Base-by-base conservation (phyloP, 2,113 vertebrate genomes). In the Mystacornis crossleyi region DNA sequence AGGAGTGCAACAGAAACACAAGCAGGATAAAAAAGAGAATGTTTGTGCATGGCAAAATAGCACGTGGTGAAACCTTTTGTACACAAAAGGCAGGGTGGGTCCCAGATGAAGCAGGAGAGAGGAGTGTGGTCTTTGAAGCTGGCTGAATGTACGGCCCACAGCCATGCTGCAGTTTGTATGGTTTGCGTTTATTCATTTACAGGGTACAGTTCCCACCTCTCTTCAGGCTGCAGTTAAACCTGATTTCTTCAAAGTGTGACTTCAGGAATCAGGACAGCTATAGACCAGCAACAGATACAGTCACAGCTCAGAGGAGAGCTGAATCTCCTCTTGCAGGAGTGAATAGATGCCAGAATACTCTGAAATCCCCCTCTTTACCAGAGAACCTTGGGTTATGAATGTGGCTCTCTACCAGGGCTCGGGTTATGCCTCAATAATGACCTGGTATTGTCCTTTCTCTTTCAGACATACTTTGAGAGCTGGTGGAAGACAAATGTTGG, bases 401-500 rank as follows among this genome's bases (percentile, higher is more conserved):
- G 51, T 88, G 38, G 45, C 54, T 92, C 36, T 94, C 78, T 55
- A 1, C 51, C 65, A 36, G 12, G 24, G 19, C 40, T 72, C 8
- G 53, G 45, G 47, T 54, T 81, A 26, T 70, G 50, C 36, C 36
- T 36, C 29, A 85, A 33, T 85, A 88, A 86, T 70, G 72, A 74
- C 60, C 51, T 0, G 0, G 19, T 73, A 58, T 81, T 81, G 72
- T 86, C 57, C 51, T 87, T 79, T 79, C 78, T 84, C 24, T 81
- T 89, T 93, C 65, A 81, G 61, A 85, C 53, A 65, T 67, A 54
- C 19, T 91, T 91, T 55, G 36, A 67, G 74, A 92, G 57, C 79
- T 88, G 70, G 34, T 93, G 71, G 82, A 65, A 82, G 79, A 75
- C 82, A 94, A 95, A 81, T 86, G 72, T 60, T 93, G 72, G 47